A percentile compares a stretch with the other conserved stretches of the same genome.
Conservation (phyloP, 2,113 vertebrate genomes). For the Pseudopipra pipra region DNA sequence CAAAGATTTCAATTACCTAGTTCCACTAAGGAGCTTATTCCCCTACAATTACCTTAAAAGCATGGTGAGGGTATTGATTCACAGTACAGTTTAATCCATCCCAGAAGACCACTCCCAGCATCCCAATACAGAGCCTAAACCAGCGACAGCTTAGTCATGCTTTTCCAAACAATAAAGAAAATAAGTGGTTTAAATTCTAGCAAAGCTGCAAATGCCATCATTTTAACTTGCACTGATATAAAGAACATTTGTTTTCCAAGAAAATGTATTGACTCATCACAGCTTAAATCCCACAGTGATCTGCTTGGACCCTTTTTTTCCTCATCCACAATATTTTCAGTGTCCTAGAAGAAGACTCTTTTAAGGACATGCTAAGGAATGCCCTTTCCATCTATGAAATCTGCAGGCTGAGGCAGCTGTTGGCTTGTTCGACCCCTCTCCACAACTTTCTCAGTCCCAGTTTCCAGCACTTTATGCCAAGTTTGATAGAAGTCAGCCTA, state of each 20-base stretch:
- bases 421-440: not conserved
- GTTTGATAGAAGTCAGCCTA: not conserved
- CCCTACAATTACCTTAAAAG: not conserved
- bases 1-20: not conserved
- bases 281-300: not conserved
- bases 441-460: not conserved
- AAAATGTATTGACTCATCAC: not conserved
- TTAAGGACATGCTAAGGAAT: not conserved
- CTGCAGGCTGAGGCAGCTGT: not conserved
- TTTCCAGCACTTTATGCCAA: not conserved
- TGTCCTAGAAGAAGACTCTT: not conserved
- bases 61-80: not conserved
- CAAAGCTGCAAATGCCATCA: not conserved
- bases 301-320: not conserved
- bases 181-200: not conserved
- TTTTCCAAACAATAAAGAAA: not conserved
- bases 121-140: not conserved
- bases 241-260: not conserved
- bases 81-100: not conserved
- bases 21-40: not conserved
- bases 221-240: not conserved
- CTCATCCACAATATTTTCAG: not conserved
- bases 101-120: not conserved
- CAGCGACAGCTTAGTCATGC: not conserved
- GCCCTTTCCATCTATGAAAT: not conserved